phyloP scores from a whole-genome alignment of 2,888 invertebrate species.

The Meloe dianella region DNA sequence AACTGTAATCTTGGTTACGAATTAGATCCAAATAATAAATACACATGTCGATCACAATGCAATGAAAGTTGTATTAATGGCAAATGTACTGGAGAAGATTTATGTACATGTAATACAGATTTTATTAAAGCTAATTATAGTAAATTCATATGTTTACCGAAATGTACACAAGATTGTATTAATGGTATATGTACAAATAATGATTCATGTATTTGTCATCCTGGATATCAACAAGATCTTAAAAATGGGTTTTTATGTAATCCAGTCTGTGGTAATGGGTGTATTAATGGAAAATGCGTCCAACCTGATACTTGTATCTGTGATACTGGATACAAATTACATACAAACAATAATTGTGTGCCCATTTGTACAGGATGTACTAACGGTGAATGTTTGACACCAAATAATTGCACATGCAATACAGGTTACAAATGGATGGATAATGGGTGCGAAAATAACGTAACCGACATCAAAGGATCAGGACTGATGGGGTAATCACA shows the following conservation, averaged over 20 bases:
- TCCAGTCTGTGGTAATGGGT: conserved; percentile 32
- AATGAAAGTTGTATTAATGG: background rate
- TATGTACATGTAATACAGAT: background rate
- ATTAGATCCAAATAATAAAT: background rate
- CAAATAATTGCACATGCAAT: conserved; percentile 34
- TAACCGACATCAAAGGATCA: too few species aligned
- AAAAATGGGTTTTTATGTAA: conserved; percentile 20
- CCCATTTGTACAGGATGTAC: conserved; percentile 37
- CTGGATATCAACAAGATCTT: conserved; percentile 16
- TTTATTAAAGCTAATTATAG: background rate
- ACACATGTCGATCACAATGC: background rate
- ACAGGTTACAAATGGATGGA: conserved; percentile 22
- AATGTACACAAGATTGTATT: conserved; percentile 17
- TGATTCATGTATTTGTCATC: conserved; percentile 19
- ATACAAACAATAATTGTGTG: conserved; percentile 24
- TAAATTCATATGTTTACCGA: background rate
- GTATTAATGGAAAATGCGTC: conserved; percentile 32
- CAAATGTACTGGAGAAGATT: background rate
- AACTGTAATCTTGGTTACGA: background rate
- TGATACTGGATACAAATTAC: conserved; percentile 23
- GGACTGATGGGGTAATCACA: background rate
- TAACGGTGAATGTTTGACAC: conserved; percentile 37
- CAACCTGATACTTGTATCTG: conserved; percentile 33
- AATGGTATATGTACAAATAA: conserved; percentile 14
- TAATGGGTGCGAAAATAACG: conserved; percentile 15